Evolutionary conservation across 2,797 vertebrate species (phyloP).

Genomic region (Lutra lutra): DNA sequence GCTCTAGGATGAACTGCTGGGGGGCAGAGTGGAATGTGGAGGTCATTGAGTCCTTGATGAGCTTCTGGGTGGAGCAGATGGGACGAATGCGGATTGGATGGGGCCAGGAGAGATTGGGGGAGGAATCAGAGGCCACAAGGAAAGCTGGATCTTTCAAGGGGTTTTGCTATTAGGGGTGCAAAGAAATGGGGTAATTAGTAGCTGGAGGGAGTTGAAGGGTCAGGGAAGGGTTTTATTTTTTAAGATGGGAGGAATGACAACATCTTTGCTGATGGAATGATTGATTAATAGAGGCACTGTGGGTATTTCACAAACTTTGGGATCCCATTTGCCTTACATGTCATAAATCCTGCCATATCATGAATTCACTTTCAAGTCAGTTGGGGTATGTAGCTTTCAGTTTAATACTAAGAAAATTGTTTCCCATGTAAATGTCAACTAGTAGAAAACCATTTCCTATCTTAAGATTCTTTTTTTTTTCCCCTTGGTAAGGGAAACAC

Average conservation of each 20-base stretch:
- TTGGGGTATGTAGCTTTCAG: background rate
- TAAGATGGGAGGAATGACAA: slow-evolving; percentile 6
- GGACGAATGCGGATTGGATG: background rate
- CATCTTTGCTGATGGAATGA: slow-evolving; percentile 1
- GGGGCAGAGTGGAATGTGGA: background rate
- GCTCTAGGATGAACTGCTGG: background rate
- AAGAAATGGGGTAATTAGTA: background rate
- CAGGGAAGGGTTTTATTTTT: background rate
- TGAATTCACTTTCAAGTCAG: background rate
- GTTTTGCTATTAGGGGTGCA: background rate
- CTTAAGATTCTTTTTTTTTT: background rate
- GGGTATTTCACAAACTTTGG: background rate
- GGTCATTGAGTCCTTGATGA: background rate
- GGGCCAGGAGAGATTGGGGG: background rate
- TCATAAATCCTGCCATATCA: background rate
- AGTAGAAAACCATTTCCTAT: slow-evolving; percentile 34
- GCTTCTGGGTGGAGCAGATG: background rate
- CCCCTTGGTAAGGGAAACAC: background rate
- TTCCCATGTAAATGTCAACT: slow-evolving; percentile 8
- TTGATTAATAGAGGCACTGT: background rate
- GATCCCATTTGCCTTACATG: background rate
- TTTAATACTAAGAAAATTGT: background rate
- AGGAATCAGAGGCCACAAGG: background rate
- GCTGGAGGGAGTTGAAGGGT: background rate
- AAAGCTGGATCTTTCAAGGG: background rate